These are phyloP conservation scores for Strigamia crassipes DNA, from an alignment of 2,888 invertebrate genomes.

Conservation along the genomic window DNA sequence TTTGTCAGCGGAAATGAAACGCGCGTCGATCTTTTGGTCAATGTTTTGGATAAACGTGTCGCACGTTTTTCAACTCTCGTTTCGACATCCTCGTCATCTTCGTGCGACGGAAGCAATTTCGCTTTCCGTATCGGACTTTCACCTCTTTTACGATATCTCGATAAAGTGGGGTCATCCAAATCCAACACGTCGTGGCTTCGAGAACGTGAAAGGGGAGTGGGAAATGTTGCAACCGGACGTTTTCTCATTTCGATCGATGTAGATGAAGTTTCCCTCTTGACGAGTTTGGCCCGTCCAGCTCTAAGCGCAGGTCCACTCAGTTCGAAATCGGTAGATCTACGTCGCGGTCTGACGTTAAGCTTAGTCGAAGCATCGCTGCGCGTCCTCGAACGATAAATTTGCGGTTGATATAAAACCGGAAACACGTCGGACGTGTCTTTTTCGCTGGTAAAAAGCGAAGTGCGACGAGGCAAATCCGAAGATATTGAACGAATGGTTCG, in stretches of 20 bases:
- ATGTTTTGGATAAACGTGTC: neutral
- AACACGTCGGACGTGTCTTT: neutral
- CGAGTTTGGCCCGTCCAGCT: neutral
- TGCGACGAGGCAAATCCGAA: neutral
- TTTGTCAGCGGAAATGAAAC: neutral
- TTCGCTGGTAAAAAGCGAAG: neutral
- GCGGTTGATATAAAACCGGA: neutral
- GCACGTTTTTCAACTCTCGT: slow-evolving; percentile 3
- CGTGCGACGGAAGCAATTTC: neutral
- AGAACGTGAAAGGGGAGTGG: neutral
- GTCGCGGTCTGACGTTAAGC: neutral
- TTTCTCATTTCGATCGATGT: neutral
- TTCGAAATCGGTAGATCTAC: neutral
- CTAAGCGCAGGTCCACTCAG: neutral
- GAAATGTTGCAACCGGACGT: neutral
- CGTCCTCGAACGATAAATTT: neutral
- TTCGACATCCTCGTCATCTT: neutral
- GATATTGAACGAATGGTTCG: neutral
- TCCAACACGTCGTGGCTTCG: neutral
- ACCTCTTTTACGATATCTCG: neutral
- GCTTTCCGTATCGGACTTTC: neutral
- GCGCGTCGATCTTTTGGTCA: neutral
- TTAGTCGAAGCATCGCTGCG: neutral
- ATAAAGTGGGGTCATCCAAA: neutral
- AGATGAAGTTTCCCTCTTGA: neutral